Conservation (phyloP, 2,797 vertebrate genomes). For the Chrysocyon brachyurus region DNA sequence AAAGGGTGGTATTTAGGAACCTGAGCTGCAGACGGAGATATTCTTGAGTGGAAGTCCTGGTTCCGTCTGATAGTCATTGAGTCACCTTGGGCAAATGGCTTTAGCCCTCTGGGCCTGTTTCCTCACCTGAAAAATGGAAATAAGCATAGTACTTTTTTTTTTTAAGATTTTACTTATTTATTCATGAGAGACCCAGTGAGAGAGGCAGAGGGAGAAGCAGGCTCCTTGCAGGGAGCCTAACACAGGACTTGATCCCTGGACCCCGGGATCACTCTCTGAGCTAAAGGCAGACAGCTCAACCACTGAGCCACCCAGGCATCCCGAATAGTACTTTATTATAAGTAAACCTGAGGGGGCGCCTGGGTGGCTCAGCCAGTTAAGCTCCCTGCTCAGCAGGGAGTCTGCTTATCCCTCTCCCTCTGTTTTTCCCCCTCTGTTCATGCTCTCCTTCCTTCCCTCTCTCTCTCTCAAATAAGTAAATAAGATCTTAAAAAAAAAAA, state of each 20-base stretch:
- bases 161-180: too few relatives aligned
- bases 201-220: too few relatives aligned
- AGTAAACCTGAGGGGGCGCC: background rate
- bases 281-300: too few relatives aligned
- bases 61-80: background rate
- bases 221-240: too few relatives aligned
- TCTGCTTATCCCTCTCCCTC: background rate
- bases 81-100: background rate
- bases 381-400: background rate
- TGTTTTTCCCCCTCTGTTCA: background rate
- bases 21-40: background rate
- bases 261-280: too few relatives aligned
- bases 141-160: background rate
- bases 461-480: background rate
- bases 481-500: background rate
- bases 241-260: too few relatives aligned
- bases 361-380: background rate
- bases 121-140: constrained; percentile 23
- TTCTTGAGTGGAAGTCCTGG: background rate
- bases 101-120: background rate
- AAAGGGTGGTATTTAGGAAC: background rate
- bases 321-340: background rate
- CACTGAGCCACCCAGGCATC: too few relatives aligned
- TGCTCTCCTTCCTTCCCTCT: background rate
- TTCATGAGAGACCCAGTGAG: too few relatives aligned